Percentiles rank a stretch among this genome's conserved stretches.
phyloP scores from a whole-genome alignment of 2,797 vertebrate species.

The Enteromius viviparus region DNA sequence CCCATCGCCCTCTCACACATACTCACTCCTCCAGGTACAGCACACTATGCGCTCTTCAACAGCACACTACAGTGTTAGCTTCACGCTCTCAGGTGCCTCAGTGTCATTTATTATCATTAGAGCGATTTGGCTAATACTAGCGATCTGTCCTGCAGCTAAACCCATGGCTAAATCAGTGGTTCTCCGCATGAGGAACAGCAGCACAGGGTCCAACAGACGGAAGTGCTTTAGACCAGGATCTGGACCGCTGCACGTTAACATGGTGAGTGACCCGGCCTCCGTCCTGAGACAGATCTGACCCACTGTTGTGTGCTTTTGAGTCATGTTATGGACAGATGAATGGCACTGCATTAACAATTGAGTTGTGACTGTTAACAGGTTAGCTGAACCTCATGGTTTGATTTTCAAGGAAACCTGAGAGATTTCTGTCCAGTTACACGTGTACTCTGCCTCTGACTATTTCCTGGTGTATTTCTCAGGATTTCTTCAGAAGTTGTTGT shows the following conservation, averaged over 20 bases:
- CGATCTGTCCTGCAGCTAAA: slow-evolving; percentile 68
- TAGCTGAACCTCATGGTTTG: background rate
- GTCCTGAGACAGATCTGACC: background rate
- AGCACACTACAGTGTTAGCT: background rate
- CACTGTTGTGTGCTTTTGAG: background rate
- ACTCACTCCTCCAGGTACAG: slow-evolving; percentile 74
- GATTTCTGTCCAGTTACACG: background rate
- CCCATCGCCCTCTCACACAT: slow-evolving; percentile 74
- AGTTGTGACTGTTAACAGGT: background rate
- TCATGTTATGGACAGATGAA: background rate
- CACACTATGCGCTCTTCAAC: background rate
- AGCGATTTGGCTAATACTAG: background rate
- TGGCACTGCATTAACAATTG: background rate
- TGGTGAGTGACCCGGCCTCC: slow-evolving; percentile 76
- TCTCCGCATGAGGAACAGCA: slow-evolving; percentile 75
- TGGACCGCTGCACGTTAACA: slow-evolving; percentile 85
- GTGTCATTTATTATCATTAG: no score
- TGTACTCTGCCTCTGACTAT: background rate
- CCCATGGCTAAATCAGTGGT: slow-evolving; percentile 74
- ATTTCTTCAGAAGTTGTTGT: background rate
- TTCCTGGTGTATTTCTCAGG: background rate
- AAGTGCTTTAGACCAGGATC: slow-evolving; percentile 84
- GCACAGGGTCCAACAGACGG: slow-evolving; percentile 75
- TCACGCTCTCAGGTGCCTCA: background rate
- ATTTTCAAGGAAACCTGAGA: background rate